Percentiles rank a stretch among this genome's conserved stretches.
Evolutionary conservation across 2,797 vertebrate species (phyloP).

Genomic region (Poeciliopsis infans): DNA sequence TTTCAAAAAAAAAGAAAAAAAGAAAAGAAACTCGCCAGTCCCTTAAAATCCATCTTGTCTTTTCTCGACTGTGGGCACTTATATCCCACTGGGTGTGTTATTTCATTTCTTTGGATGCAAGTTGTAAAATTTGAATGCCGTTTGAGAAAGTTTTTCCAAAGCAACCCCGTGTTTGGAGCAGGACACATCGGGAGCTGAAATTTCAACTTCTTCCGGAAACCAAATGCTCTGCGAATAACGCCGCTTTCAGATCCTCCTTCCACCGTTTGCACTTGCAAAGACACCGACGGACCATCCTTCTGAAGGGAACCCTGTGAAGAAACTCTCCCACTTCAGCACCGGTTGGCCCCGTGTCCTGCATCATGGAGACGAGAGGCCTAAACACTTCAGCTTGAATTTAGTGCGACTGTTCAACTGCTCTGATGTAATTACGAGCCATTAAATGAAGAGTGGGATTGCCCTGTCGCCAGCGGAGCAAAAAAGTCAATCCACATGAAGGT

Average conservation of each 20-base stretch:
- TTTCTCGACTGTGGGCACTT: slow-evolving; percentile 47
- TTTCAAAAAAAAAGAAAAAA: slow-evolving; percentile 48
- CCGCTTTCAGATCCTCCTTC: slow-evolving; percentile 31
- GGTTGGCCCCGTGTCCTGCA: slow-evolving; percentile 36
- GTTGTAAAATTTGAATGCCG: slow-evolving; percentile 46
- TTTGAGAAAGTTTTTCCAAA: slow-evolving; percentile 53
- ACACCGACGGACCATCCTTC: background rate
- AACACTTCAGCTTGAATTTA: slow-evolving; percentile 75
- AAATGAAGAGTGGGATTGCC: slow-evolving; percentile 70
- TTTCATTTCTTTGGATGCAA: slow-evolving; percentile 53
- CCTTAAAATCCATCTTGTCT: slow-evolving; percentile 67
- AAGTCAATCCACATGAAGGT: slow-evolving; percentile 78
- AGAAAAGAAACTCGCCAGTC: slow-evolving; percentile 62
- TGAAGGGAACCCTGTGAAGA: slow-evolving; percentile 19
- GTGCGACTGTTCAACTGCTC: slow-evolving; percentile 67
- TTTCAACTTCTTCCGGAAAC: slow-evolving; percentile 36
- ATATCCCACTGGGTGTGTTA: slow-evolving; percentile 53
- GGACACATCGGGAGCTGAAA: slow-evolving; percentile 34
- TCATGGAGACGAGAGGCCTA: slow-evolving; percentile 65
- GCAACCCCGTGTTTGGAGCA: slow-evolving; percentile 58
- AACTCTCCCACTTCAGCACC: slow-evolving; percentile 37
- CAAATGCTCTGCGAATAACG: slow-evolving; percentile 44
- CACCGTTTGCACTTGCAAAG: slow-evolving; percentile 46
- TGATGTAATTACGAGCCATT: slow-evolving; percentile 76
- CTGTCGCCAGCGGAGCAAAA: slow-evolving; percentile 65